Evolutionary conservation across 2,888 invertebrate genomes (phyloP).

Genomic region (Calameuta pallipes): DNA sequence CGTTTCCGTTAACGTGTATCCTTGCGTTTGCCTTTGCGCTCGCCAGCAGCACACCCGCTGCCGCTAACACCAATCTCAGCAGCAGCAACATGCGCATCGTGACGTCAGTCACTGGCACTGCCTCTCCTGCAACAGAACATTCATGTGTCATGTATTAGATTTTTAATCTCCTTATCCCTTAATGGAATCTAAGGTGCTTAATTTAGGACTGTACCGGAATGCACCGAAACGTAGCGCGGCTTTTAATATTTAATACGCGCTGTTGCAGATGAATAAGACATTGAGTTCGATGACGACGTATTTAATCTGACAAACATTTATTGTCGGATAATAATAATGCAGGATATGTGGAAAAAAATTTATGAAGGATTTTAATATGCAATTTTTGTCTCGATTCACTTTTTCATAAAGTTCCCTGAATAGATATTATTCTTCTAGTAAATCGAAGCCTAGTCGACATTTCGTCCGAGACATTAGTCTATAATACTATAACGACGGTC

Average conservation of each 20-base stretch:
- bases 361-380: not conserved
- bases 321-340: not conserved
- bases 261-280: not conserved
- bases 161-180: not conserved
- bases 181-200: not conserved
- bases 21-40: slow-evolving; percentile 27
- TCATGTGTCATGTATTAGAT: not conserved
- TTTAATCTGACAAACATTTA: not conserved
- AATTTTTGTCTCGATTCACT: not conserved
- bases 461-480: not conserved
- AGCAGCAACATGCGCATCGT: slow-evolving; percentile 65
- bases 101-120: slow-evolving; percentile 58
- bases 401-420: not conserved
- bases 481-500: not conserved
- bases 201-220: not conserved
- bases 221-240: not conserved
- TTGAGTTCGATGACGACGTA: not conserved
- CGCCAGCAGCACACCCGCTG: slow-evolving; percentile 59
- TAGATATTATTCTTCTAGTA: not conserved
- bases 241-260: not conserved
- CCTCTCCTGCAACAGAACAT: slow-evolving; percentile 53
- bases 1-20: slow-evolving; percentile 1
- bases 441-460: not conserved
- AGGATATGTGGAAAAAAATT: not conserved
- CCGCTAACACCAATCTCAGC: slow-evolving; percentile 62